Evolutionary conservation across 2,113 vertebrate species (phyloP), one percentile per base, ranked within the genome.

Genomic region (Ibidorhyncha struthersii): DNA sequence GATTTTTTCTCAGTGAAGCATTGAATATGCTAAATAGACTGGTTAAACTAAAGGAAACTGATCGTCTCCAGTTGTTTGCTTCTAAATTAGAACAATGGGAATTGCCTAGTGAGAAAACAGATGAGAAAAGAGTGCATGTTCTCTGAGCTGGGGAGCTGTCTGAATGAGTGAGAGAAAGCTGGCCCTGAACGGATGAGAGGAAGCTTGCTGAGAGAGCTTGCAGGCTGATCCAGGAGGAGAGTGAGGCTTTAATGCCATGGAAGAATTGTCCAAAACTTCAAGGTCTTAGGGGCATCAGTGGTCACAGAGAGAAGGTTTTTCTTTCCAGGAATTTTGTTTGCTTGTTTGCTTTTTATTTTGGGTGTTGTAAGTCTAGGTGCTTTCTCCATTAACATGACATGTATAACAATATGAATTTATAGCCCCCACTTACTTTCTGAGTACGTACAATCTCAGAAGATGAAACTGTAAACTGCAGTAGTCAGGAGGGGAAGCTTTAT

Each of bases 1-100:
- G 43, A 50, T 22, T 83, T 88, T 73, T 76, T 73, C 85, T 93
- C 65, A 72, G 87, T 50, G 55, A 58, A 90, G 38, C 74, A 32
- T 4, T 72, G 67, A 63, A 36, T 87, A 34, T 58, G 87, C 32
- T 73, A 82, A 77, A 72, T 20, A 93, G 78, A 16, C 36, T 70
- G 40, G 16, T 70, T 80, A 86, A 86, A 80, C 50, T 41, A 19
- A 80, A 73, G 74, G 74, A 62, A 89, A 38, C n/a, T 6, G 62
- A 23, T 90, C 5, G 1, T 56, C 52, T 69, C 49, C 15, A 56
- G 62, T 41, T 85, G 30, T 47, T 36, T 82, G 53, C 43, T 34
- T 56, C 56, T 73, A 16, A 80, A 21, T 45, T 19, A 36, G 65
- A 88, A 2, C 30, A 90, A 38, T 40, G 62, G 84, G 41, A 93